Percentiles rank a stretch among this genome's conserved stretches.
Evolutionary conservation across 1,140 invertebrate genomes (phyloP).

Genomic region (Drosophila nasuta): DNA sequence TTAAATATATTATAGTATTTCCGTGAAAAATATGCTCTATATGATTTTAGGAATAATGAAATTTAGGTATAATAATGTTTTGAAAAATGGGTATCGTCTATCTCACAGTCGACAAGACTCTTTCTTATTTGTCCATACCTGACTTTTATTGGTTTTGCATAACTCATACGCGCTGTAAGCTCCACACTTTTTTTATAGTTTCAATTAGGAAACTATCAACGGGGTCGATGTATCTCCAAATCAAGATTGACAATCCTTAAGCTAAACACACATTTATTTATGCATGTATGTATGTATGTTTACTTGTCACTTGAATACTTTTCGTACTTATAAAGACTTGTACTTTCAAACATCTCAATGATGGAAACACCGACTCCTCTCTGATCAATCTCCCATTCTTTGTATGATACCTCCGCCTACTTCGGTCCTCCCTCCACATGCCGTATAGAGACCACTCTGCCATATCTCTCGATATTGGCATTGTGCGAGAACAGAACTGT

Average conservation of each 20-base stretch:
- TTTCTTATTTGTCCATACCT: not conserved
- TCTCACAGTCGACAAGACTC: too few species aligned
- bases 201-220: too few species aligned
- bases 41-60: too few species aligned
- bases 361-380: constrained; percentile 1
- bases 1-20: too few species aligned
- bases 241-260: too few species aligned
- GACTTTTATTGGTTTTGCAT: not conserved
- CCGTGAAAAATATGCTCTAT: too few species aligned
- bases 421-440: not conserved
- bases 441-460: not conserved
- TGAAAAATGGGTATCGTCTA: too few species aligned
- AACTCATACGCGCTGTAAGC: too few species aligned
- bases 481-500: constrained; percentile 40
- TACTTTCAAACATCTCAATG: constrained; percentile 69
- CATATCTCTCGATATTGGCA: constrained; percentile 23
- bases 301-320: constrained; percentile 13
- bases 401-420: not conserved
- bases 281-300: constrained; percentile 20
- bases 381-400: not conserved
- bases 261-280: not conserved
- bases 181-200: too few species aligned
- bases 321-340: constrained; percentile 38
- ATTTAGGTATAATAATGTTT: too few species aligned
- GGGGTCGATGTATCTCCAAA: too few species aligned